These are phyloP conservation scores for Drosophila seguyi DNA, from an alignment of 1,140 invertebrate genomes.

Conservation along the genomic window DNA sequence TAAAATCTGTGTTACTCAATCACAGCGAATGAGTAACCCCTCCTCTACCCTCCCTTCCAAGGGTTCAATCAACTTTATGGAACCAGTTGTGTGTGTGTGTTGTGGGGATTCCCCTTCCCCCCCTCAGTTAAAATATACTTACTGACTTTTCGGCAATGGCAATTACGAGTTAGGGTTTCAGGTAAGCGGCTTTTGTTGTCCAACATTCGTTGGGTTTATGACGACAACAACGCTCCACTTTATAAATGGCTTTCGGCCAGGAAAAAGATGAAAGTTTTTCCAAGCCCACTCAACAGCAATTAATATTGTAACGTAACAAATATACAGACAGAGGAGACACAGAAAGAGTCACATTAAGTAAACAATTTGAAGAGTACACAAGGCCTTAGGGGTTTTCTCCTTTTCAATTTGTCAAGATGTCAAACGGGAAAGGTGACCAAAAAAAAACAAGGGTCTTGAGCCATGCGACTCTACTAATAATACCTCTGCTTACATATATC, in stretches of 20 bases:
- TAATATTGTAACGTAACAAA: slow-evolving; percentile 49
- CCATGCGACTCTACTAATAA: background rate
- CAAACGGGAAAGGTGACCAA: background rate
- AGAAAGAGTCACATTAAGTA: slow-evolving; percentile 21
- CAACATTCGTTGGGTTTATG: slow-evolving; percentile 31
- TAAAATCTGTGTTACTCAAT: slow-evolving; percentile 66
- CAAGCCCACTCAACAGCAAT: slow-evolving; percentile 28
- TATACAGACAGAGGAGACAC: background rate
- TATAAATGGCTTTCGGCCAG: slow-evolving; percentile 22
- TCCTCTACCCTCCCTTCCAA: background rate
- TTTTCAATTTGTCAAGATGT: slow-evolving; percentile 34
- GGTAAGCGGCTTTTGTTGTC: slow-evolving; percentile 67
- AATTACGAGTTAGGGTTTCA: slow-evolving; percentile 61
- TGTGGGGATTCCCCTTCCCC: background rate
- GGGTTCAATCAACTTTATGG: slow-evolving; percentile 73
- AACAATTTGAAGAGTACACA: slow-evolving; percentile 24
- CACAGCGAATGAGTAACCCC: slow-evolving; percentile 11
- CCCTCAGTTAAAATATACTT: slow-evolving; percentile 2
- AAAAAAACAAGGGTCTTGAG: slow-evolving; percentile 5
- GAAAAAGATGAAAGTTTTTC: slow-evolving; percentile 53
- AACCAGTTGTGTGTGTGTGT: slow-evolving; percentile 52
- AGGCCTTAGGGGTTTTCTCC: background rate
- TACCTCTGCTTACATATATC: background rate
- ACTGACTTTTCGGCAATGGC: slow-evolving; percentile 63
- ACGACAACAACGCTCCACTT: slow-evolving; percentile 34